A percentile compares a stretch with the other conserved stretches of the same genome.
These are phyloP conservation scores for Zaprionus inermis DNA, from an alignment of 1,140 invertebrate genomes.

Conservation along the genomic window DNA sequence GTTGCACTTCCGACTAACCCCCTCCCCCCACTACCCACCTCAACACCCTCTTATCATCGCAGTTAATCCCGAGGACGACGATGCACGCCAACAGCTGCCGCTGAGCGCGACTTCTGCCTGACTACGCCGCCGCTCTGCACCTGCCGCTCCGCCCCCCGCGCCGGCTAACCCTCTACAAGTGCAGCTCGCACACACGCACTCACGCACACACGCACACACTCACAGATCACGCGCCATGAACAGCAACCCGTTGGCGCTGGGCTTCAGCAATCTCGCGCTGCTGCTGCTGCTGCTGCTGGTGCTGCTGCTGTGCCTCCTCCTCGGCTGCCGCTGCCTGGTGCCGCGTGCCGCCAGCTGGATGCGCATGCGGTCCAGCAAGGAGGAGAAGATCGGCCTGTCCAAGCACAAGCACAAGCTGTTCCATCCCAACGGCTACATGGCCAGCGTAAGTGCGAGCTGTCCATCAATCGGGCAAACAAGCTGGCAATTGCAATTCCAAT, in stretches of 20 bases:
- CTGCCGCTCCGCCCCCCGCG: neutral
- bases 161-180: too few relatives aligned
- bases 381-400: constrained; percentile 87
- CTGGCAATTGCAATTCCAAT: too few relatives aligned
- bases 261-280: constrained; percentile 79
- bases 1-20: neutral
- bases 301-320: constrained; percentile 79
- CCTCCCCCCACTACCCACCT: too few relatives aligned
- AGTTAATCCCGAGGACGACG: neutral
- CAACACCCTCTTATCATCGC: neutral
- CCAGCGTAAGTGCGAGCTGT: constrained; percentile 80
- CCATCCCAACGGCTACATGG: constrained; percentile 88
- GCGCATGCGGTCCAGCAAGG: constrained; percentile 86
- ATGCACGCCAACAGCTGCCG: neutral
- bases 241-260: constrained; percentile 67
- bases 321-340: constrained; percentile 85
- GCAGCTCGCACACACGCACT: too few relatives aligned
- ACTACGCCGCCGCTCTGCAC: neutral
- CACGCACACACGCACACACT: too few relatives aligned
- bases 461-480: neutral
- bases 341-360: constrained; percentile 86
- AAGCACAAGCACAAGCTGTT: constrained; percentile 85
- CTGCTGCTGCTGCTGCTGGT: constrained; percentile 78
- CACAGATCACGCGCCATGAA: constrained; percentile 61
- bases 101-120: neutral